These are phyloP conservation scores for Cataglyphis altisquamis DNA, from an alignment of 2,888 invertebrate genomes.

Conservation along the genomic window DNA sequence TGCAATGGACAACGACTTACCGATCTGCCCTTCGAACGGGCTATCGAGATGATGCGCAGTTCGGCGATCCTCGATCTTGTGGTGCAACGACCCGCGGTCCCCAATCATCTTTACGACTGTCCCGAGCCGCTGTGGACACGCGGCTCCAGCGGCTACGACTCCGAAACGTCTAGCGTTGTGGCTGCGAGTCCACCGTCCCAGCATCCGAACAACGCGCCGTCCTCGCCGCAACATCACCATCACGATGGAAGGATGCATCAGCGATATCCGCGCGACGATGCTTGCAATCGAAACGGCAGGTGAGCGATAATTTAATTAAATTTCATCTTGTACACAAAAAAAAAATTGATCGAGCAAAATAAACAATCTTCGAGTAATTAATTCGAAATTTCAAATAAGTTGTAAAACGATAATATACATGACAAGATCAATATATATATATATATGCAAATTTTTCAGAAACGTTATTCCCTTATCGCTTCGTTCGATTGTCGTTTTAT, in stretches of 20 bases:
- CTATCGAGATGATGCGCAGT: conserved; percentile 84
- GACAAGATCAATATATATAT: not conserved
- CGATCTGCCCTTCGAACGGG: conserved; percentile 84
- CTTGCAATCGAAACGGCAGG: conserved; percentile 79
- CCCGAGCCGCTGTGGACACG: conserved; percentile 83
- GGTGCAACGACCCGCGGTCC: conserved; percentile 86
- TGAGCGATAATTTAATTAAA: conserved; percentile 52
- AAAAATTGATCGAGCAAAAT: not conserved
- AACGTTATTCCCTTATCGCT: not conserved
- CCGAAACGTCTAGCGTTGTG: conserved; percentile 81
- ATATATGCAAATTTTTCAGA: not conserved
- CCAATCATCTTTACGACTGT: conserved; percentile 82
- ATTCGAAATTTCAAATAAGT: not conserved
- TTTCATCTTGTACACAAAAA: not conserved
- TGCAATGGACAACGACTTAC: conserved; percentile 91
- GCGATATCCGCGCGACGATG: conserved; percentile 74
- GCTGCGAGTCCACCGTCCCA: conserved; percentile 79
- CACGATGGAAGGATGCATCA: conserved; percentile 70
- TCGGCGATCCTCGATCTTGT: conserved; percentile 85
- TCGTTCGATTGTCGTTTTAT: not conserved
- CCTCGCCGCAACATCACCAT: conserved; percentile 76
- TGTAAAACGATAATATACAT: not conserved
- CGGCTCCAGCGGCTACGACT: conserved; percentile 84
- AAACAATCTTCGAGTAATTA: not conserved
- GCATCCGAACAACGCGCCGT: conserved; percentile 72